Evolutionary conservation across 92 coral and sea anemone species (phyloP).

Genomic region (Actinostola sp.): DNA sequence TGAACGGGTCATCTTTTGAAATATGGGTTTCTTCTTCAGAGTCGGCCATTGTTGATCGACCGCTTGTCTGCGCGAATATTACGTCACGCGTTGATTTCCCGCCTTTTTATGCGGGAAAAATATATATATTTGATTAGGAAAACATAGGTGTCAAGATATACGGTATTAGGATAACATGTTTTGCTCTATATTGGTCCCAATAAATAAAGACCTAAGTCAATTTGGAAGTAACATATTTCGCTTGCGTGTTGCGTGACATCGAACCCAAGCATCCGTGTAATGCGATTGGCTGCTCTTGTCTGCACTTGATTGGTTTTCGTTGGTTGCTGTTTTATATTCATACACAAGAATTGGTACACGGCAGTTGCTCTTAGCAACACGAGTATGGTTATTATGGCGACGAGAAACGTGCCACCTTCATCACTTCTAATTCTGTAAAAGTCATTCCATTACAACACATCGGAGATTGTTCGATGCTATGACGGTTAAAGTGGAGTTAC

Average conservation of each 20-base stretch:
- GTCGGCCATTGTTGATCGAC: too few relatives aligned
- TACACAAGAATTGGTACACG: constrained; percentile 28
- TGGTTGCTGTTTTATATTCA: constrained; percentile 37
- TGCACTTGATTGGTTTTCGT: constrained; percentile 43
- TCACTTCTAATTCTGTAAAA: constrained; percentile 31
- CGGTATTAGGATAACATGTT: too few relatives aligned
- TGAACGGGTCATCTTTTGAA: neutral
- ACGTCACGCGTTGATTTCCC: too few relatives aligned
- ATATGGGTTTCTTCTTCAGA: neutral
- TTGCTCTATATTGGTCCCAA: too few relatives aligned
- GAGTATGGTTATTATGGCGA: constrained; percentile 55
- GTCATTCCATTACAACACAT: constrained; percentile 27
- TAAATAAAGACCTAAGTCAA: too few relatives aligned
- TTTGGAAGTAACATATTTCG: too few relatives aligned
- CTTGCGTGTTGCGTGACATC: constrained; percentile 26
- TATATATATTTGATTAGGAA: too few relatives aligned
- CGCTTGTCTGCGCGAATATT: too few relatives aligned
- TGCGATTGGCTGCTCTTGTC: constrained; percentile 30
- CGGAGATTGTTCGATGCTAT: constrained; percentile 27
- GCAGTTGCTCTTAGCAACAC: constrained; percentile 75
- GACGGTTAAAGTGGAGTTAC: constrained; percentile 84
- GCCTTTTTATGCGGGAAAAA: too few relatives aligned
- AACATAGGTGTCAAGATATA: too few relatives aligned
- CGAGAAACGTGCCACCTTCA: constrained; percentile 40
- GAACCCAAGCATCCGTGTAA: neutral